These are phyloP conservation scores for Drosophila austrosaltans DNA, from an alignment of 2,888 invertebrate species.

Conservation along the genomic window DNA sequence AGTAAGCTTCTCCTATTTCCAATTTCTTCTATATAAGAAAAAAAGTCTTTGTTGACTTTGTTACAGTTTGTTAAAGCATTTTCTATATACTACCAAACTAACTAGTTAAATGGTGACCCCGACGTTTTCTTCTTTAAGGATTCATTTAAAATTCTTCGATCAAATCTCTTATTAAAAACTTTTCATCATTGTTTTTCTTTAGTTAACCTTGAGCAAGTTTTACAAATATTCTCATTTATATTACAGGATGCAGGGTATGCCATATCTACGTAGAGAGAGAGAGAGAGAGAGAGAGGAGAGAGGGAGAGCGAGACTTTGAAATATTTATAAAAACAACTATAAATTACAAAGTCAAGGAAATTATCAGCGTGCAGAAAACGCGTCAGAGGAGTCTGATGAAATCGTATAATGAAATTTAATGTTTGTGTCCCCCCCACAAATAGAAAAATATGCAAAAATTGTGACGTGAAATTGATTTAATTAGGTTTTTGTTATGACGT, in stretches of 20 bases:
- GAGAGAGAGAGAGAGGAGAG: not conserved
- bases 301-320: constrained; percentile 18
- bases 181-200: too few relatives aligned
- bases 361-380: constrained; percentile 58
- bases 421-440: constrained; percentile 1
- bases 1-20: too few relatives aligned
- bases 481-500: constrained; percentile 50
- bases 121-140: not conserved
- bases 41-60: too few relatives aligned
- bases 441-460: constrained; percentile 43
- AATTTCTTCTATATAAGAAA: too few relatives aligned
- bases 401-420: constrained; percentile 27
- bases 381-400: constrained; percentile 56
- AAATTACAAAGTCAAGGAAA: constrained; percentile 76
- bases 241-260: not conserved
- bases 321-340: constrained; percentile 70
- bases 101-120: not conserved
- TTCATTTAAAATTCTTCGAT: too few relatives aligned
- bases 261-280: not conserved
- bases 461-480: constrained; percentile 53
- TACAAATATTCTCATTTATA: not conserved
- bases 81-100: too few relatives aligned
- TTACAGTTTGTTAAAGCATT: too few relatives aligned
- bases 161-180: too few relatives aligned
- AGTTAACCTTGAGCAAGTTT: not conserved